Evolutionary conservation across 2,797 vertebrate species (phyloP).

Genomic region (Aselliscus stoliczkanus): DNA sequence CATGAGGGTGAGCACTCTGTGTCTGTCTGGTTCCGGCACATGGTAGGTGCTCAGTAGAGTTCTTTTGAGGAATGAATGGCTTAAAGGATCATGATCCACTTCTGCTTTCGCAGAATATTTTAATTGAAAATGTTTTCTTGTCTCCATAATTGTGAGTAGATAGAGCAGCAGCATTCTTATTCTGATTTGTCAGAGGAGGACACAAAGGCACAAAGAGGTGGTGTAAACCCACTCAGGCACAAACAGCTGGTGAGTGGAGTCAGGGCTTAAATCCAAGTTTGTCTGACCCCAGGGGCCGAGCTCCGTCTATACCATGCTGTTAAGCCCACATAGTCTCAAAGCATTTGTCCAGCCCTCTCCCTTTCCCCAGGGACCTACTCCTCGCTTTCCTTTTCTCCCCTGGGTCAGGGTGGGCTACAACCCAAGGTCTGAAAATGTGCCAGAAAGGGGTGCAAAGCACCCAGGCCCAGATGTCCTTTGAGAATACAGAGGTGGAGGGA

Average conservation of each 20-base stretch:
- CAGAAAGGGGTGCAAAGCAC: background rate
- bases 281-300: background rate
- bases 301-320: background rate
- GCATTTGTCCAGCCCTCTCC: too few relatives aligned
- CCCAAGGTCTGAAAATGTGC: background rate
- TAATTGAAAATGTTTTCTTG: background rate
- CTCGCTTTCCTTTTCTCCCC: background rate
- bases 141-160: background rate
- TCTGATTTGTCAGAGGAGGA: background rate
- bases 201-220: background rate
- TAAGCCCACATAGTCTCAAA: background rate
- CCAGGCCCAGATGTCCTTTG: background rate
- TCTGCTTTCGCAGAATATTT: background rate
- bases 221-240: background rate
- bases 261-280: background rate
- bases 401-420: background rate
- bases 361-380: background rate
- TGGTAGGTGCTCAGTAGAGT: background rate
- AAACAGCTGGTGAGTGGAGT: background rate
- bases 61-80: background rate
- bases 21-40: background rate
- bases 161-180: background rate
- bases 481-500: background rate
- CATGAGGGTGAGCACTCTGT: background rate
- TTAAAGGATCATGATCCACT: background rate